Evolutionary conservation across 2,797 vertebrate genomes (phyloP).

Genomic region (Takifugu ocellatus): DNA sequence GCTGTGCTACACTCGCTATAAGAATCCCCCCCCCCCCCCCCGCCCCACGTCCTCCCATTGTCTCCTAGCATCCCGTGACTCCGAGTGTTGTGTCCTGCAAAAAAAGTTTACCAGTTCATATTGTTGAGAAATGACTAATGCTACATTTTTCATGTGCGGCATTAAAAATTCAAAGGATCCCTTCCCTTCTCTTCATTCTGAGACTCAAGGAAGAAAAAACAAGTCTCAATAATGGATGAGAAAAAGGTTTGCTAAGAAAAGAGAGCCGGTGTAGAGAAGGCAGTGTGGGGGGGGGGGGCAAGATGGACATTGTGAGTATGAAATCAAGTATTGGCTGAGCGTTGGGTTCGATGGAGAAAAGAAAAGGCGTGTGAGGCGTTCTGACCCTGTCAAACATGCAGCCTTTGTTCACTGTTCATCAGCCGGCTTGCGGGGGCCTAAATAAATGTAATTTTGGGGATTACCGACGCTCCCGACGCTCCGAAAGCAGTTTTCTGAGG

Average conservation of each 20-base stretch:
- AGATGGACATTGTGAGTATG: slow-evolving; percentile 22
- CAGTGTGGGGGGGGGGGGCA: slow-evolving; percentile 34
- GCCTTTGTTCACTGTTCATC: too few species aligned
- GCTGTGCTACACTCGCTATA: not conserved
- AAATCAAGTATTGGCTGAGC: slow-evolving; percentile 16
- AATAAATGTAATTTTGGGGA: too few species aligned
- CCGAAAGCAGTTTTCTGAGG: too few species aligned
- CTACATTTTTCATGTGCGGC: slow-evolving; percentile 74
- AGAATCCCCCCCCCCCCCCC: not conserved
- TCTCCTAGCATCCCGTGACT: slow-evolving; percentile 55
- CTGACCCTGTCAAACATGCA: too few species aligned
- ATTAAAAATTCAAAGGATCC: slow-evolving; percentile 78
- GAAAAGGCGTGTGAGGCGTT: not conserved
- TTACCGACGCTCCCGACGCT: too few species aligned
- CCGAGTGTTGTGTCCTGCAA: slow-evolving; percentile 55
- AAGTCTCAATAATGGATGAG: slow-evolving; percentile 81
- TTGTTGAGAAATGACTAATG: slow-evolving; percentile 70
- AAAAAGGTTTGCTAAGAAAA: slow-evolving; percentile 77
- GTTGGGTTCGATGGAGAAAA: slow-evolving; percentile 18
- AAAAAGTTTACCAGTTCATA: slow-evolving; percentile 70
- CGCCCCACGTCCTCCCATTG: not conserved
- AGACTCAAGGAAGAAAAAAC: slow-evolving; percentile 75
- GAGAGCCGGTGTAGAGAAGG: slow-evolving; percentile 62
- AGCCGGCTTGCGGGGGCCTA: too few species aligned
- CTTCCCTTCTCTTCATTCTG: slow-evolving; percentile 74